Conservation (phyloP, 2,888 invertebrate genomes). For the Loripinus fragilis region DNA sequence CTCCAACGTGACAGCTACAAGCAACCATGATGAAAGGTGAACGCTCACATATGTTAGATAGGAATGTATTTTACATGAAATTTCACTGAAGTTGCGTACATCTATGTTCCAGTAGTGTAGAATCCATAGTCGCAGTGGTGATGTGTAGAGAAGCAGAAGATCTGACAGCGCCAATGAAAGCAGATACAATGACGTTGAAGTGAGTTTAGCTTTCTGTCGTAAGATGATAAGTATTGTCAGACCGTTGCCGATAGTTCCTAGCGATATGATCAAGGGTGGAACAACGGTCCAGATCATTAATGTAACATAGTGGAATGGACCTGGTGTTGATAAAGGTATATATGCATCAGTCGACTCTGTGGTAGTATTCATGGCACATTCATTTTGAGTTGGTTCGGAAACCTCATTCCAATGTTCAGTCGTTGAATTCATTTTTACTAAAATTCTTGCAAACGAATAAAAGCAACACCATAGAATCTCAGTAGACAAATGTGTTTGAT, state of each 20-base stretch:
- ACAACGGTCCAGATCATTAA: constrained; percentile 55
- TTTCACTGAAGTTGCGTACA: constrained; percentile 50
- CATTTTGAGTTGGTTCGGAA: not conserved
- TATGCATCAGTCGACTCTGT: not conserved
- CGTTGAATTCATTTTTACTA: not conserved
- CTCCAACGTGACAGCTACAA: constrained; percentile 75
- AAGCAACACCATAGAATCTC: too few relatives aligned
- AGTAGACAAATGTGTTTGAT: too few relatives aligned
- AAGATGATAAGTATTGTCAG: constrained; percentile 64
- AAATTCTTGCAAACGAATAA: too few relatives aligned
- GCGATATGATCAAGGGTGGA: constrained; percentile 69
- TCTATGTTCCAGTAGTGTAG: constrained; percentile 47
- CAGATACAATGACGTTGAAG: constrained; percentile 70
- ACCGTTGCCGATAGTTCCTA: constrained; percentile 72
- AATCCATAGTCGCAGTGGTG: constrained; percentile 66
- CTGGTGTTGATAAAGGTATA: not conserved
- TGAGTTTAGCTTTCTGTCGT: constrained; percentile 53
- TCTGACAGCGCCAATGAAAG: constrained; percentile 66
- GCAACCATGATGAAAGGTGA: constrained; percentile 74
- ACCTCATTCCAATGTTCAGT: not conserved
- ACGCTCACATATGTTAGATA: constrained; percentile 68
- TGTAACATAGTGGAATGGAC: constrained; percentile 43
- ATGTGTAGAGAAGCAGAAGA: constrained; percentile 66
- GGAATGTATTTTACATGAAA: constrained; percentile 62
- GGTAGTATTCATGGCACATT: not conserved